Base-by-base conservation (phyloP, 2,888 invertebrate species). In the Diaprepes abbreviatus region DNA sequence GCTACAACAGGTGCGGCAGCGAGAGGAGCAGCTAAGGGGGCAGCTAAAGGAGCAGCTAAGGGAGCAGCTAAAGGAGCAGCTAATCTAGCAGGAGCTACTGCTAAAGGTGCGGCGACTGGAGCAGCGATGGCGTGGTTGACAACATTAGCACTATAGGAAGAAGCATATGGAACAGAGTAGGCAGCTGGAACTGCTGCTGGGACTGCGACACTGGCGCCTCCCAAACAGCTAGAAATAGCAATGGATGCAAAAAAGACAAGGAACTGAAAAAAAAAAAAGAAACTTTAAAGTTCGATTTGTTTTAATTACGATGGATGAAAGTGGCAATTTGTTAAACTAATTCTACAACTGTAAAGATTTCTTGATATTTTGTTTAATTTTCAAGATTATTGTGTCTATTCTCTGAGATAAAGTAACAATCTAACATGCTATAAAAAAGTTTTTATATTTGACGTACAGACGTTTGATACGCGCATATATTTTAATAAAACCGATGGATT, bases 61-160 rank as follows among this genome's bases (percentile, higher is more conserved):
- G 77, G 74, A 1, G 76, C 74, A 17, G 79, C 79, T 10, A 82
- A 77, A 6, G 73, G 75, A 21, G 72, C 71, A 17, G 74, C 70
- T 21, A 67, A n/a, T 16, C 28, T 31, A 16, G 74, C 72, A 24
- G 83, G 80, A 14, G 82, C 83, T 21, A 83, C 76, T 7, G 86
- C 80, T 3, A 88, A 87, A 0, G 92, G 92, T 9, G 90, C 86
- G 3, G 67, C 71, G 4, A 89, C 87, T 0, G 92, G 92, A 7
- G 90, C 86, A 19, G 92, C 92, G 2, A 92, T 87, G 0, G 92
- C 92, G 77, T 93, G 93, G 84, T 92, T 92, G 64, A 93, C 87
- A 16, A 90, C 86, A 77, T 92, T 92, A 0, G 92, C 92, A 69
- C 91, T 92, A 84, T 91, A 93, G 10, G 91, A 92, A 75, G 88